Conservation (phyloP, 2,888 invertebrate species). For the Argyra leucocephala region DNA sequence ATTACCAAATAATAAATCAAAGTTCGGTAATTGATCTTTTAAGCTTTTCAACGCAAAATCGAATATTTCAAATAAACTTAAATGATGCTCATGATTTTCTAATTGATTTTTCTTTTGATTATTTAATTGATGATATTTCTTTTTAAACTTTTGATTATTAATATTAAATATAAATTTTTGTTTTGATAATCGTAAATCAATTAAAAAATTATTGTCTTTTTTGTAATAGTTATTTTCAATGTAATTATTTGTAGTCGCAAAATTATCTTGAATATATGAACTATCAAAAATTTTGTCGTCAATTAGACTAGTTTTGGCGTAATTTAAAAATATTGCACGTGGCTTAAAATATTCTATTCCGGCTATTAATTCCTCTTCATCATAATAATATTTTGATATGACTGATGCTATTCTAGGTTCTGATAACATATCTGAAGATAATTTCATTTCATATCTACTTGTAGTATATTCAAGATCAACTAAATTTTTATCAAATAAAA, state of each 20-base stretch:
- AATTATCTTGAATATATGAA: no score
- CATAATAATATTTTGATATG: not conserved
- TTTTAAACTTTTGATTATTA: not conserved
- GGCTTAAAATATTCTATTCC: conserved; percentile 2
- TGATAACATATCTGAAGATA: not conserved
- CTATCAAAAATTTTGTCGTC: no score
- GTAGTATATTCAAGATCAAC: not conserved
- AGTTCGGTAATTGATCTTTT: conserved; percentile 5
- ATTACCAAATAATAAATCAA: not conserved
- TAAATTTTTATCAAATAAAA: not conserved
- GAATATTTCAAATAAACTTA: not conserved
- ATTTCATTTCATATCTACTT: not conserved
- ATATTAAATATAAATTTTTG: not conserved
- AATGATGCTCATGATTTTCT: not conserved
- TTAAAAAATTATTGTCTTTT: not conserved
- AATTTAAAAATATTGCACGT: not conserved
- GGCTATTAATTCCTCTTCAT: not conserved
- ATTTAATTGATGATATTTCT: not conserved
- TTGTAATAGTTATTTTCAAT: not conserved
- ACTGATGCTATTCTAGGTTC: no score
- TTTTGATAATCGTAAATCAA: not conserved
- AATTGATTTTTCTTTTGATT: not conserved
- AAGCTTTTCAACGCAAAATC: not conserved
- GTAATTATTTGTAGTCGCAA: not conserved
- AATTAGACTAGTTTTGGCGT: not conserved